These are phyloP conservation scores for Nomada fabriciana DNA, from an alignment of 2,888 invertebrate species.

Conservation along the genomic window DNA sequence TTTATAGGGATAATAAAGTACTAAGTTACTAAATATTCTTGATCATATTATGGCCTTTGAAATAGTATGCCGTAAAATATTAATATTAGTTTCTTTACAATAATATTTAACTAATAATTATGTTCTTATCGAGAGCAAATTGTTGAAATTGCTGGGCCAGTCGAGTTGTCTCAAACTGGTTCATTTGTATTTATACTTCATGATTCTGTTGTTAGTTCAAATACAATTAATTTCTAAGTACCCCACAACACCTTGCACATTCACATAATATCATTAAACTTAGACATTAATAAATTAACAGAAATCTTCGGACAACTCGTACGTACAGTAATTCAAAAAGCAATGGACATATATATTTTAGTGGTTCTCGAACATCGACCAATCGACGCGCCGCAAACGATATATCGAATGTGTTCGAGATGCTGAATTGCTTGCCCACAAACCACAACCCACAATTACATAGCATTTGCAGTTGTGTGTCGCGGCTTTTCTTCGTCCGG, in stretches of 20 bases:
- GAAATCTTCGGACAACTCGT: neutral
- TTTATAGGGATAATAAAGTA: neutral
- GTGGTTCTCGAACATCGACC: neutral
- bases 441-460: neutral
- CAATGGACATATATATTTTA: too few species aligned
- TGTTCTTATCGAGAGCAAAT: too few species aligned
- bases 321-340: neutral
- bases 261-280: neutral
- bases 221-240: neutral
- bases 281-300: slow-evolving; percentile 5
- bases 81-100: neutral
- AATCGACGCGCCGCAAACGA: neutral
- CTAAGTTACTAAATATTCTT: neutral
- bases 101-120: too few species aligned
- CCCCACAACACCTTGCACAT: neutral
- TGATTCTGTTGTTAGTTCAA: neutral
- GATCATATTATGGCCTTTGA: neutral
- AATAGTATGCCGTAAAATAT: neutral
- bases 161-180: too few species aligned
- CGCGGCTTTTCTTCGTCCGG: slow-evolving; percentile 12
- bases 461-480: slow-evolving; percentile 15
- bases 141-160: too few species aligned
- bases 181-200: neutral
- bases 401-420: slow-evolving; percentile 28
- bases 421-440: slow-evolving; percentile 26